phyloP scores from a whole-genome alignment of 2,797 vertebrate species.

The Sebastes ruberrimus region DNA sequence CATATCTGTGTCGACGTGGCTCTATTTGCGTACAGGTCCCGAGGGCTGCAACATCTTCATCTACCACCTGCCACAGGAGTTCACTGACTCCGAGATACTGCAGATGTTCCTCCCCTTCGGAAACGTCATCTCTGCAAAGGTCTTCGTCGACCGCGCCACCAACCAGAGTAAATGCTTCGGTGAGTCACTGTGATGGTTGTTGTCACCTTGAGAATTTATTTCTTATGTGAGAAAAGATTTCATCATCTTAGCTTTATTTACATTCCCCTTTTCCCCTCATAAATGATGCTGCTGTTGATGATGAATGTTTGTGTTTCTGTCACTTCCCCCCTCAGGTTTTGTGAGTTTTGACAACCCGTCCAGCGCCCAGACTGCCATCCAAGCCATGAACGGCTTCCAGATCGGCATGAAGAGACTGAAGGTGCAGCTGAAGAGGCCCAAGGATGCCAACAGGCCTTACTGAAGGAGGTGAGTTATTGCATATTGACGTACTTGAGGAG shows the following conservation, averaged over 20 bases:
- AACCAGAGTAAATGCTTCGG: constrained; percentile 99
- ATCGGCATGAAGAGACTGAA: constrained; percentile 99
- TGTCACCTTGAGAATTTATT: neutral
- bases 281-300: neutral
- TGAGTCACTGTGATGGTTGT: constrained; percentile 70
- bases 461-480: constrained; percentile 80
- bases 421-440: constrained; percentile 98
- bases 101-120: constrained; percentile 98
- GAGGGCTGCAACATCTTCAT: constrained; percentile 99
- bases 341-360: constrained; percentile 99
- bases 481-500: constrained; percentile 14
- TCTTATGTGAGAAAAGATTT: neutral
- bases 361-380: constrained; percentile 98
- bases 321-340: constrained; percentile 81
- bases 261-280: neutral
- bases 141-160: constrained; percentile 97
- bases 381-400: constrained; percentile 99
- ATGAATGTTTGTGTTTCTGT: neutral
- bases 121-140: constrained; percentile 98
- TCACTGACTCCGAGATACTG: constrained; percentile 95
- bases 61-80: constrained; percentile 98
- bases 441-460: constrained; percentile 98
- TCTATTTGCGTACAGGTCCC: constrained; percentile 83
- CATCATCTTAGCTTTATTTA: neutral
- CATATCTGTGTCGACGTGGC: neutral